Percentiles rank a stretch among this genome's conserved stretches.
Evolutionary conservation across 2,797 vertebrate species (phyloP).

Genomic region (Urophycis tenuis): DNA sequence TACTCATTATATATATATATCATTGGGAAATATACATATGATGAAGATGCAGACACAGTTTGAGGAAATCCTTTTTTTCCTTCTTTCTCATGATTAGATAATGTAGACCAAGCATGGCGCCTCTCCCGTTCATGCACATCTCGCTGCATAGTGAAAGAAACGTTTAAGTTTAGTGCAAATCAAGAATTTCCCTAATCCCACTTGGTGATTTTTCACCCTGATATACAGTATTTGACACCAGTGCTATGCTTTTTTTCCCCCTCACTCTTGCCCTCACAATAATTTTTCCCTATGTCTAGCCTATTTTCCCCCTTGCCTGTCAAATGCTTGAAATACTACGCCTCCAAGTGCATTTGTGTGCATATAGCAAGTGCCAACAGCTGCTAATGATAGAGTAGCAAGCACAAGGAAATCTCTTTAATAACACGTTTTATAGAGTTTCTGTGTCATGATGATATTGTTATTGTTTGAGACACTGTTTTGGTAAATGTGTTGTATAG

Average conservation of each 20-base stretch:
- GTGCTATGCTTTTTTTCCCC: constrained; percentile 13
- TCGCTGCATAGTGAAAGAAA: not conserved
- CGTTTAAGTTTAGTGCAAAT: not conserved
- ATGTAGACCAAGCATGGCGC: not conserved
- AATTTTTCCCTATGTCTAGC: constrained; percentile 11
- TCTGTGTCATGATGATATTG: constrained; percentile 7
- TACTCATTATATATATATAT: not conserved
- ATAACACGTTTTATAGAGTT: constrained; percentile 16
- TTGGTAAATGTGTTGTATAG: not conserved
- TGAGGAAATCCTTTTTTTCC: not conserved
- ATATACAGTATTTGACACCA: constrained; percentile 19
- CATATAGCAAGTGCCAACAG: constrained; percentile 21
- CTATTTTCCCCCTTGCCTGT: constrained; percentile 13
- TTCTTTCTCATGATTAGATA: not conserved
- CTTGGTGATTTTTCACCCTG: not conserved
- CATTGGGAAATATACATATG: not conserved
- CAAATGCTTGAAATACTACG: constrained; percentile 17
- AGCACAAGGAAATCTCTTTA: not conserved
- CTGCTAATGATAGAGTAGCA: constrained; percentile 15
- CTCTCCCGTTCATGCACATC: not conserved
- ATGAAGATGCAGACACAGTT: not conserved
- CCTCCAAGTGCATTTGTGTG: constrained; percentile 11
- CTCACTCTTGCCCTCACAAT: constrained; percentile 14
- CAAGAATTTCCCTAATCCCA: not conserved
- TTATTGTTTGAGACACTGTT: not conserved